A percentile compares a stretch with the other conserved stretches of the same genome.
Evolutionary conservation across 1,140 invertebrate genomes (phyloP).

Genomic region (Eulimnadia texana): DNA sequence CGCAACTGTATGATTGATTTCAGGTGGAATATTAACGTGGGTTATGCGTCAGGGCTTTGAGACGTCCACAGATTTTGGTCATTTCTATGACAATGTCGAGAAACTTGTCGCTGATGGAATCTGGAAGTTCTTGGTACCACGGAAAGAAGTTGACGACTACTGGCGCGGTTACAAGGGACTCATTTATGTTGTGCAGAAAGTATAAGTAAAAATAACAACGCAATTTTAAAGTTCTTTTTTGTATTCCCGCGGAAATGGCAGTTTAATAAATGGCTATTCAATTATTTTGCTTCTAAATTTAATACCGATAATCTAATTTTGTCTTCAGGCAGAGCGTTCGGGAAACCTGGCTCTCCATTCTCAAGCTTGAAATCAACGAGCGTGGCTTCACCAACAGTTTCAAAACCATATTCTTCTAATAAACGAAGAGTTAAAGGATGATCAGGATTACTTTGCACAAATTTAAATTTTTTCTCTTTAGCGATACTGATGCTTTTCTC

Average conservation of each 20-base stretch:
- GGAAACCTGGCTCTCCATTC: neutral
- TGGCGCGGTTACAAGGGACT: slow-evolving; percentile 11
- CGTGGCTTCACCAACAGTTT: neutral
- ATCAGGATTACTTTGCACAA: slow-evolving; percentile 4
- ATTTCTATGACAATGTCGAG: slow-evolving; percentile 13
- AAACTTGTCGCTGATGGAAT: slow-evolving; percentile 3
- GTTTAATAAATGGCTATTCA: too few species aligned
- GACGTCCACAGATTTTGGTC: slow-evolving; percentile 6
- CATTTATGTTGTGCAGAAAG: slow-evolving; percentile 14
- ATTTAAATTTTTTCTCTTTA: neutral
- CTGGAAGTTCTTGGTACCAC: slow-evolving; percentile 7
- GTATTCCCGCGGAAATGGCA: too few species aligned
- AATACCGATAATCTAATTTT: neutral
- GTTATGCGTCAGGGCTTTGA: slow-evolving; percentile 12
- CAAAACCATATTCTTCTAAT: neutral
- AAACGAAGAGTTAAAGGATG: slow-evolving; percentile 1
- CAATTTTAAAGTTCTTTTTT: too few species aligned
- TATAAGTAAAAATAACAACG: too few species aligned
- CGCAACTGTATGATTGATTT: neutral
- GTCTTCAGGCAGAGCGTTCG: neutral
- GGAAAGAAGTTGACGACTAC: neutral
- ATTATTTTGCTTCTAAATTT: too few species aligned
- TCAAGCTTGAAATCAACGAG: neutral
- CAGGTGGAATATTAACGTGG: slow-evolving; percentile 14
- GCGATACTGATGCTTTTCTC: neutral